phyloP scores from a whole-genome alignment of 2,797 vertebrate species.

The Pangasius macronema region DNA sequence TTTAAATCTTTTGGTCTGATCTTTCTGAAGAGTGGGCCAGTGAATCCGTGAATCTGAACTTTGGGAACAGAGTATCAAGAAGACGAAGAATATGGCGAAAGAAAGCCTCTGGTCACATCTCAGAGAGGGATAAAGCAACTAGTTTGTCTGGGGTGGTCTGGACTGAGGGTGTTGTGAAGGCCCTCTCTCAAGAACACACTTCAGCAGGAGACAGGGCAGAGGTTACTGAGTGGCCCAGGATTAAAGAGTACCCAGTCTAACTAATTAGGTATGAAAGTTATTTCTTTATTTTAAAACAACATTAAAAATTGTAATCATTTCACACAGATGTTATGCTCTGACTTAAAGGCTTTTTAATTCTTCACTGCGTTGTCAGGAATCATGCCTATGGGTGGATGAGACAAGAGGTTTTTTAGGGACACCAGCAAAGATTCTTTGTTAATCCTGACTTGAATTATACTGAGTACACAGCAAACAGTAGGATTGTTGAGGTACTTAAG shows the following conservation, averaged over 20 bases:
- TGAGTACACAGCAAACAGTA: slow-evolving; percentile 18
- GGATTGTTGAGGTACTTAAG: slow-evolving; percentile 13
- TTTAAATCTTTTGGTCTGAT: slow-evolving; percentile 42
- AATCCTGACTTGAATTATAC: slow-evolving; percentile 16
- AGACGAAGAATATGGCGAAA: slow-evolving; percentile 22
- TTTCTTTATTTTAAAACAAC: slow-evolving; percentile 13
- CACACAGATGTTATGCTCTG: background rate
- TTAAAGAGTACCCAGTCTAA: slow-evolving; percentile 16
- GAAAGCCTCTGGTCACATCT: slow-evolving; percentile 36
- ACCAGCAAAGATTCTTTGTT: slow-evolving; percentile 23
- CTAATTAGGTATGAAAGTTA: slow-evolving; percentile 24
- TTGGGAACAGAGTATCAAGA: background rate
- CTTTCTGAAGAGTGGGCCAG: slow-evolving; percentile 26
- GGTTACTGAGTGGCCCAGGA: slow-evolving; percentile 36
- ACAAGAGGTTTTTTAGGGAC: slow-evolving; percentile 7
- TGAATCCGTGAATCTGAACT: slow-evolving; percentile 10
- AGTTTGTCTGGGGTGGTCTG: slow-evolving; percentile 32
- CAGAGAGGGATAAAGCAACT: slow-evolving; percentile 47
- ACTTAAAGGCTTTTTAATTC: background rate
- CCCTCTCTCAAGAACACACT: slow-evolving; percentile 26
- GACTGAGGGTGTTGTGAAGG: slow-evolving; percentile 17
- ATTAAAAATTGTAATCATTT: background rate
- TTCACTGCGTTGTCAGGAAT: slow-evolving; percentile 5
- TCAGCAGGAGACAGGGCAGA: slow-evolving; percentile 27
- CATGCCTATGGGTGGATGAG: background rate